Conservation (phyloP, 2,888 invertebrate genomes). For the Phengaris arion region DNA sequence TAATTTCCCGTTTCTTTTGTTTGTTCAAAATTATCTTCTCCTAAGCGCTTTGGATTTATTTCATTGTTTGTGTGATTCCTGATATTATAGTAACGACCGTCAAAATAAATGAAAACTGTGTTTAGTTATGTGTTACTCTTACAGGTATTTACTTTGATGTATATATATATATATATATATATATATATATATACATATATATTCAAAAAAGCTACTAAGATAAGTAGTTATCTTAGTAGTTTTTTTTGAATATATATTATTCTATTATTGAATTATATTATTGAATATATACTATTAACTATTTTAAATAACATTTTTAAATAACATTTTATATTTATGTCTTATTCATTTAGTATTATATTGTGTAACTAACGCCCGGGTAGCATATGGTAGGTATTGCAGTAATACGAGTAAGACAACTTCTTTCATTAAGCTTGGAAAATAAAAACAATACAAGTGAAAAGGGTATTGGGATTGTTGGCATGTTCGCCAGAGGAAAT, state of each 20-base stretch:
- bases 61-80: not conserved
- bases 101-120: not conserved
- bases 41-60: not conserved
- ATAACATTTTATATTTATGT: not conserved
- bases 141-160: too few relatives aligned
- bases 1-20: conserved; percentile 28
- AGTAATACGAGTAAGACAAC: conserved; percentile 69
- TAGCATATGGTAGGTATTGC: conserved; percentile 52
- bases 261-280: too few relatives aligned
- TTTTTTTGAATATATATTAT: too few relatives aligned
- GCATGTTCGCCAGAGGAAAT: conserved; percentile 73
- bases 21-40: conserved; percentile 9
- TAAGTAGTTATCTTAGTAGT: too few relatives aligned
- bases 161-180: too few relatives aligned
- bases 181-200: too few relatives aligned
- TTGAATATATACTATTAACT: too few relatives aligned
- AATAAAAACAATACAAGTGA: conserved; percentile 78
- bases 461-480: conserved; percentile 73
- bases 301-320: not conserved
- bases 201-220: too few relatives aligned
- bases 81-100: not conserved
- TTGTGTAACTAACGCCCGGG: not conserved
- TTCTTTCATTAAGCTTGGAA: conserved; percentile 77
- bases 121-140: too few relatives aligned
- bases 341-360: not conserved